Percentiles rank a stretch among this genome's conserved stretches.
Conservation (phyloP, 2,113 vertebrate species). For the Campylomormyrus numenius region DNA sequence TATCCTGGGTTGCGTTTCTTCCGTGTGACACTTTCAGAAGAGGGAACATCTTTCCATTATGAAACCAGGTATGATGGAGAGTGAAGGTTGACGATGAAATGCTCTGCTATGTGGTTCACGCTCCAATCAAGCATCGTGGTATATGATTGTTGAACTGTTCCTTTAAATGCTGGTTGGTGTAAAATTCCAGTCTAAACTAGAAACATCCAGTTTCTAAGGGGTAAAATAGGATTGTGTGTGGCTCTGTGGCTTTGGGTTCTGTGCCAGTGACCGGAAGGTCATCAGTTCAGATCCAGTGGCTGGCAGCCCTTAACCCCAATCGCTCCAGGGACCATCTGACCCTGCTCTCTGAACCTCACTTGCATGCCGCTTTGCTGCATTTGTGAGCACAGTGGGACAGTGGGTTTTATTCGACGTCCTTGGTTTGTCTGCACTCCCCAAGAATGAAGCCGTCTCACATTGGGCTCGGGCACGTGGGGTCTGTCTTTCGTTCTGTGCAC, state of each 20-base stretch:
- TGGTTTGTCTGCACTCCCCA: slow-evolving; percentile 57
- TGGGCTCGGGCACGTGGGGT: slow-evolving; percentile 69
- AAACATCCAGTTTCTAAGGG: neutral
- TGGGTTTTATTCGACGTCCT: slow-evolving; percentile 60
- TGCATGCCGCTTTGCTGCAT: neutral
- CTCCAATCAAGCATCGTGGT: neutral
- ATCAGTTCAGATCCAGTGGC: neutral
- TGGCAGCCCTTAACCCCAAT: neutral
- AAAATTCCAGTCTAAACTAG: neutral
- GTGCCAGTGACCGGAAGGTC: neutral
- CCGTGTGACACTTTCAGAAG: neutral
- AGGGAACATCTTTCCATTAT: neutral
- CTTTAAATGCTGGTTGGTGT: neutral
- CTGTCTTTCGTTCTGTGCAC: slow-evolving; percentile 76
- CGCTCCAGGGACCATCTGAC: neutral
- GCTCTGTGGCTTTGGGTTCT: neutral
- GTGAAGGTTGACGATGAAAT: neutral
- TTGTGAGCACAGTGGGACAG: neutral
- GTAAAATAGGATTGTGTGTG: neutral
- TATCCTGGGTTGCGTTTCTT: neutral
- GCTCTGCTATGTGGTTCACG: neutral
- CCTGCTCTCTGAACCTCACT: neutral
- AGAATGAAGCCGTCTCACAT: slow-evolving; percentile 75
- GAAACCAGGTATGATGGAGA: neutral
- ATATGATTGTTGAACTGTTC: neutral